These are phyloP conservation scores for Mayetiola destructor DNA, from an alignment of 2,888 invertebrate genomes.

Conservation along the genomic window DNA sequence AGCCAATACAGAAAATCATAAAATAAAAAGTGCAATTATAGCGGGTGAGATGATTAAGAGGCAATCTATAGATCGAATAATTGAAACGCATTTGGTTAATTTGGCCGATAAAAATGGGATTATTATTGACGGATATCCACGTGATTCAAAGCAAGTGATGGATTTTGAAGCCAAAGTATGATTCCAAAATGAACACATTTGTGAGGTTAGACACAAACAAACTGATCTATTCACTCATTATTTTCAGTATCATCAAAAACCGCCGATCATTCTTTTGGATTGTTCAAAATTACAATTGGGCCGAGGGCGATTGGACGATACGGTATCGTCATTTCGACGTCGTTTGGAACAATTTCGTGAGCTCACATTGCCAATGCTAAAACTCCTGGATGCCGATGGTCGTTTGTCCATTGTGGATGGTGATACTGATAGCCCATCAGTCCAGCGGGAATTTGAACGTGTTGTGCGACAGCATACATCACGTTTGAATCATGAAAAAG, in stretches of 20 bases:
- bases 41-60: slow-evolving; percentile 69
- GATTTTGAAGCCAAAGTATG: slow-evolving; percentile 77
- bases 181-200: background rate
- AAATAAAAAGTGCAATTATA: slow-evolving; percentile 53
- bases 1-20: slow-evolving; percentile 46
- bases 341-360: slow-evolving; percentile 77
- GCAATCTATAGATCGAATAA: slow-evolving; percentile 60
- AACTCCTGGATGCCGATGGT: slow-evolving; percentile 64
- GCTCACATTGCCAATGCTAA: slow-evolving; percentile 76
- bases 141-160: slow-evolving; percentile 75
- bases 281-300: slow-evolving; percentile 82
- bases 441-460: slow-evolving; percentile 61
- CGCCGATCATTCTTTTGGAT: slow-evolving; percentile 72
- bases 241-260: slow-evolving; percentile 56
- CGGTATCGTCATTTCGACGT: slow-evolving; percentile 68
- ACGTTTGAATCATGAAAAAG: slow-evolving; percentile 30
- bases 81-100: slow-evolving; percentile 51
- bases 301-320: slow-evolving; percentile 71
- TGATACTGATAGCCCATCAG: slow-evolving; percentile 64
- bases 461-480: slow-evolving; percentile 55
- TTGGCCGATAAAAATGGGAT: slow-evolving; percentile 56
- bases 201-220: too few species aligned
- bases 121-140: slow-evolving; percentile 86
- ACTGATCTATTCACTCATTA: slow-evolving; percentile 6
- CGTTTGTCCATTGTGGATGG: slow-evolving; percentile 79